Conservation (phyloP, 2,888 invertebrate species). For the Drosophila nigricruria region DNA sequence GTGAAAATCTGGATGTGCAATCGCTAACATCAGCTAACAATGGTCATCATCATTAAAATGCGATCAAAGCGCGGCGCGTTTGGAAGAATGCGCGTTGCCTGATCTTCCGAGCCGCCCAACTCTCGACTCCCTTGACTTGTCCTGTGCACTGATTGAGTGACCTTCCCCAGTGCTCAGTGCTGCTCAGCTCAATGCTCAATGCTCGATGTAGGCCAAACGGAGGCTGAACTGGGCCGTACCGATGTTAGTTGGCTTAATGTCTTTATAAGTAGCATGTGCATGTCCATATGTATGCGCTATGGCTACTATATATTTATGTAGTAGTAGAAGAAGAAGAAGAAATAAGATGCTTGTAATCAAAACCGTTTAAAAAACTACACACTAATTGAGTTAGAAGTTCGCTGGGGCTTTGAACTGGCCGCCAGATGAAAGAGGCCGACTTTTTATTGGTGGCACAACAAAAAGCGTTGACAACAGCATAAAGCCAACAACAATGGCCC, state of each 20-base stretch:
- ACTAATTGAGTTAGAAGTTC: conserved; percentile 81
- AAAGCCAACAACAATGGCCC: conserved; percentile 78
- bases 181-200: conserved; percentile 7
- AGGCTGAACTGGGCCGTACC: conserved; percentile 49
- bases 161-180: conserved; percentile 52
- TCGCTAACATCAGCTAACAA: conserved; percentile 84
- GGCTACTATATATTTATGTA: conserved; percentile 5
- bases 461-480: conserved; percentile 81
- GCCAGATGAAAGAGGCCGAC: conserved; percentile 72
- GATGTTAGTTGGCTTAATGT: conserved; percentile 72
- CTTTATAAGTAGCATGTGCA: conserved; percentile 73
- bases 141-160: conserved; percentile 74
- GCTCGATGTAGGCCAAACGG: conserved; percentile 65
- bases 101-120: neutral
- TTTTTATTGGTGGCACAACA: conserved; percentile 79
- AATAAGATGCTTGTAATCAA: conserved; percentile 77
- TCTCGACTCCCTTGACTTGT: neutral
- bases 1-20: conserved; percentile 82
- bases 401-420: conserved; percentile 72
- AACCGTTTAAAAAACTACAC: conserved; percentile 80
- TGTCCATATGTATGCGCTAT: conserved; percentile 6
- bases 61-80: conserved; percentile 80
- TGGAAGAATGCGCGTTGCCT: conserved; percentile 45
- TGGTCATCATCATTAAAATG: conserved; percentile 85
- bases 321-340: conserved; percentile 5